A percentile compares a stretch with the other conserved stretches of the same genome.
These are phyloP conservation scores for Mesodorylaimus sp. DNA, from an alignment of 2,888 invertebrate species.

Conservation along the genomic window DNA sequence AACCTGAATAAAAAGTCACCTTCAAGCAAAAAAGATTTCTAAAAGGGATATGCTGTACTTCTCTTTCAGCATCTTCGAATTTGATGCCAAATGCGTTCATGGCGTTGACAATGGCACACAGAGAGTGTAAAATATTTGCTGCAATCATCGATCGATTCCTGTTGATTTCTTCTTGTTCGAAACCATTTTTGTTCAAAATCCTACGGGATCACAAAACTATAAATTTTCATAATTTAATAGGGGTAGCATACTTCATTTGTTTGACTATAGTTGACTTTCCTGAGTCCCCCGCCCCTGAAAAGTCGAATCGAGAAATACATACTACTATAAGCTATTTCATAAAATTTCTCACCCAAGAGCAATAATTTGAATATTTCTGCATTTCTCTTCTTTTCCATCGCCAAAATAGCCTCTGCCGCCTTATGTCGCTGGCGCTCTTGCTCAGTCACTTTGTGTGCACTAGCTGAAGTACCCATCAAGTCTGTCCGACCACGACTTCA, in stretches of 20 bases:
- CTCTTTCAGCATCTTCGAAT: constrained; percentile 69
- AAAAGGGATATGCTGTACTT: constrained; percentile 22
- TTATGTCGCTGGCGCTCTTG: constrained; percentile 51
- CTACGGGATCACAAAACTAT: constrained; percentile 37
- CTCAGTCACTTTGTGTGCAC: too few species aligned
- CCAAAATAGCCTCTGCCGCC: constrained; percentile 95
- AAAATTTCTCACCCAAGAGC: constrained; percentile 60
- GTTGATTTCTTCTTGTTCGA: constrained; percentile 90
- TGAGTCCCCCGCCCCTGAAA: not conserved
- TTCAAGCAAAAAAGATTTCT: too few species aligned
- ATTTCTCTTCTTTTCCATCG: constrained; percentile 96
- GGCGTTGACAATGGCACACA: constrained; percentile 96
- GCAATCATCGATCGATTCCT: constrained; percentile 82
- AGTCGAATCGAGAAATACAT: too few species aligned
- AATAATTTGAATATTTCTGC: constrained; percentile 78
- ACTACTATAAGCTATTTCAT: not conserved
- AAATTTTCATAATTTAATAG: too few species aligned
- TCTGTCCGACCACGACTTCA: too few species aligned
- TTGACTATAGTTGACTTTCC: constrained; percentile 33
- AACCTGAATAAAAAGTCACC: too few species aligned
- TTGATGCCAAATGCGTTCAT: constrained; percentile 92
- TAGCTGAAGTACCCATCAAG: too few species aligned
- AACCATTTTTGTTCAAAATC: constrained; percentile 93
- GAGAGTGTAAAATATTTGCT: constrained; percentile 98
- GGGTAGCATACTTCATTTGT: constrained; percentile 29